These are phyloP conservation scores for Proales similis DNA, from an alignment of 1,140 invertebrate species.

Conservation along the genomic window DNA sequence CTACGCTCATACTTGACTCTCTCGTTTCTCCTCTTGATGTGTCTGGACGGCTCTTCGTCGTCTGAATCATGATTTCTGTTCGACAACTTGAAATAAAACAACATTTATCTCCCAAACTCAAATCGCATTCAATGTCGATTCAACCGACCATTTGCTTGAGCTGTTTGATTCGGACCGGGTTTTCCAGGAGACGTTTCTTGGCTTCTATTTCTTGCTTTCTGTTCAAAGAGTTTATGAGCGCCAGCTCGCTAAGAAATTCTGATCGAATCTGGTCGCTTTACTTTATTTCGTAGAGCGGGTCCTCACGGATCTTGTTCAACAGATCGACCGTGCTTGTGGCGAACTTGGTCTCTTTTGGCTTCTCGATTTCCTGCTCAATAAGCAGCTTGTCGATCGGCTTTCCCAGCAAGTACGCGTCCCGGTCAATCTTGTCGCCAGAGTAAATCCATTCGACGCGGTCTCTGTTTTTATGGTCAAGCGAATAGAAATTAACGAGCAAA, in stretches of 20 bases:
- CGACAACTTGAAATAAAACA: too few species aligned
- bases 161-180: conserved; percentile 33
- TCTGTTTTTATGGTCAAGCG: background rate
- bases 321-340: conserved; percentile 6
- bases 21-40: too few species aligned
- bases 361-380: conserved; percentile 13
- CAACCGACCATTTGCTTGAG: conserved; percentile 30
- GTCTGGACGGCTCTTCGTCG: too few species aligned
- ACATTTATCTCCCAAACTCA: background rate
- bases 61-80: too few species aligned
- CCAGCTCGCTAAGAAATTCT: background rate
- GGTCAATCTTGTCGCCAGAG: conserved; percentile 22
- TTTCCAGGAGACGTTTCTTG: conserved; percentile 32
- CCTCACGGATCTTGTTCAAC: conserved; percentile 32
- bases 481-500: background rate
- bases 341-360: background rate
- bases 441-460: conserved; percentile 35
- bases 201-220: conserved; percentile 36
- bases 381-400: conserved; percentile 28
- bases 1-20: too few species aligned
- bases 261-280: background rate
- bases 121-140: background rate
- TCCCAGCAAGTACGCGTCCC: conserved; percentile 26
- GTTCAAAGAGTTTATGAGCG: background rate
- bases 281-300: conserved; percentile 36